Conservation (phyloP, 1,140 invertebrate genomes). For the Gryon sp. region DNA sequence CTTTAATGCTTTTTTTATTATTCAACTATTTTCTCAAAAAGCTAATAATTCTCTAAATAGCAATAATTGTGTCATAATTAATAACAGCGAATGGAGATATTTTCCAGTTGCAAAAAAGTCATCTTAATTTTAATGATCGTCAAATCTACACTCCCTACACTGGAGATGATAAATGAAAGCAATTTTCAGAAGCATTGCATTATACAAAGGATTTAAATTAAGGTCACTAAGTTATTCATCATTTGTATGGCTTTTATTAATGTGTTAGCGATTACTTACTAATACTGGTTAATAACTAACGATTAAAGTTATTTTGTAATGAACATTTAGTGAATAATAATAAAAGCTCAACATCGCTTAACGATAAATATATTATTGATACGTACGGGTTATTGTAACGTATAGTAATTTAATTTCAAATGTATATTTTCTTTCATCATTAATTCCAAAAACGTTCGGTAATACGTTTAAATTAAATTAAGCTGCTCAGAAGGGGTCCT, state of each 20-base stretch:
- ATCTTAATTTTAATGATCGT: constrained; percentile 1
- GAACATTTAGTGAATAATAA: constrained; percentile 21
- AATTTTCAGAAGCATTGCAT: not conserved
- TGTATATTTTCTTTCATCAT: not conserved
- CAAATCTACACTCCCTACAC: not conserved
- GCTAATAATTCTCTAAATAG: too few species aligned
- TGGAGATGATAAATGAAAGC: constrained; percentile 1
- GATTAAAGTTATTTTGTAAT: too few species aligned
- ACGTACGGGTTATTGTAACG: not conserved
- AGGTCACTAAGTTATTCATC: constrained; percentile 9
- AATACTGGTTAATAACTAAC: constrained; percentile 3
- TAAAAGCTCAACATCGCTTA: not conserved
- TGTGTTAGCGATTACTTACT: constrained; percentile 2
- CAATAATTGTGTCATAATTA: too few species aligned
- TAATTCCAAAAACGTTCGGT: constrained; percentile 8
- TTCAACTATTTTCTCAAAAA: not conserved
- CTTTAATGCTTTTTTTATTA: too few species aligned
- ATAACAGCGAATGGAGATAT: too few species aligned
- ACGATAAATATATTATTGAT: constrained; percentile 7
- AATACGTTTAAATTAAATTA: constrained; percentile 14
- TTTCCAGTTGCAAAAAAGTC: not conserved
- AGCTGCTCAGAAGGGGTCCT: not conserved
- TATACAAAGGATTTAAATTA: constrained; percentile 2
- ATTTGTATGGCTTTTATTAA: not conserved
- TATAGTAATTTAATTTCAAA: not conserved